Conservation (phyloP, 2,113 vertebrate species). For the Apteryx owenii region DNA sequence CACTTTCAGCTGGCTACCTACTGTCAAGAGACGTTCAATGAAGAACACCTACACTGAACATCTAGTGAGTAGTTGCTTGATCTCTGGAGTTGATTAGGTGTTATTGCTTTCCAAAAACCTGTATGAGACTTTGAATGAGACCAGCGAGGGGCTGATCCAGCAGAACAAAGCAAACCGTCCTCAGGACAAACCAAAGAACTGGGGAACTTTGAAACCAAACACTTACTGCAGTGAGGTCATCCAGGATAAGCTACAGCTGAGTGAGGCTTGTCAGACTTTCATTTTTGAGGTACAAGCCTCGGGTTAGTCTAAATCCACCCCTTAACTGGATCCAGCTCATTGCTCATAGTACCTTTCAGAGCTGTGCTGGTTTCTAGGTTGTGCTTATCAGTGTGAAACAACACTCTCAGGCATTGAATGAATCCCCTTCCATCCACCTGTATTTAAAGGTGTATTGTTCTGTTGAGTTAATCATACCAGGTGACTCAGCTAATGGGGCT, state of each 20-base stretch:
- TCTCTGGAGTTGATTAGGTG: neutral
- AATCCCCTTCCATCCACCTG: neutral
- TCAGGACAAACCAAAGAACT: too few species aligned
- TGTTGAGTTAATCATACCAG: neutral
- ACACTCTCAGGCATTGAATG: neutral
- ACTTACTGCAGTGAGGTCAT: neutral
- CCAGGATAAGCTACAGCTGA: neutral
- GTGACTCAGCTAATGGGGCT: neutral
- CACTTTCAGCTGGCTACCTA: neutral
- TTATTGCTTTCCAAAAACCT: neutral
- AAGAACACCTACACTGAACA: neutral
- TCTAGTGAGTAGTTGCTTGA: neutral
- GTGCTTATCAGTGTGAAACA: neutral
- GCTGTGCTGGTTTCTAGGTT: neutral
- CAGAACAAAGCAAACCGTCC: too few species aligned
- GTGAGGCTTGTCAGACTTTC: neutral
- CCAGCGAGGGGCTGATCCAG: neutral
- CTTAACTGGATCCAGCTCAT: neutral
- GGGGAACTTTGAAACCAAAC: too few species aligned
- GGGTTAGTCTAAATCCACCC: neutral
- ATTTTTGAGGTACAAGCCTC: neutral
- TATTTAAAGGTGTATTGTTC: neutral
- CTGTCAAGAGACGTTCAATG: accelerated
- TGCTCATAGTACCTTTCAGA: neutral
- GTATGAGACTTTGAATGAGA: neutral